Base-by-base conservation (phyloP, 2,113 vertebrate genomes). In the Corynorhinus townsendii region DNA sequence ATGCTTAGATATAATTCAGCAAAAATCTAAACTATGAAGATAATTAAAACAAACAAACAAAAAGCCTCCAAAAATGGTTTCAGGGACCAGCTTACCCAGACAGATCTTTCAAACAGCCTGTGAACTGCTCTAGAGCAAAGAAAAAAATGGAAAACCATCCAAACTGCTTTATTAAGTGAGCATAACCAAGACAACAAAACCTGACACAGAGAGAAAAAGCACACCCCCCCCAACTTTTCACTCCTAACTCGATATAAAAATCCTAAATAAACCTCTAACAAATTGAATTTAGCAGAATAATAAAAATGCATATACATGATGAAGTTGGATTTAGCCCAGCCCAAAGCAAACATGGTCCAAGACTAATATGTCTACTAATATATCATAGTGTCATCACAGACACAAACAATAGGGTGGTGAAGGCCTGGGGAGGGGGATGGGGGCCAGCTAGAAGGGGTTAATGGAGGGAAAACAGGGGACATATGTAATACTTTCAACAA, bases 1-100 rank as follows among this genome's bases (percentile, higher is more conserved):
- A 95, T 28, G 54, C 38, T 11, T 54, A 94, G n/a, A 90, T 43
- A 79, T 43, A 92, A 94, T 75, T 87, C 79, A 85, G 52, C 38
- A 89, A 89, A 93, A 68, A 91, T 77, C 64, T 91, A 45, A 96
- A 94, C 90, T 85, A 77, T n/a, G 75, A 64, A 87, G 52, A 84
- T 77, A 69, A 89, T 77, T 90, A 11, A 89, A 79, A 76, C 54
- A 56, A 52, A 20, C 3, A 26, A 30, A 28, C 62, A 66, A 76
- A 72, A 90, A 52, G n/a, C 22, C 82, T 83, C 62, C 64, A 49
- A 30, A 89, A 71, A 79, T 43, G 4, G 4, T 87, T 79, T 76
- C 20, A 90, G 66, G 56, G 43, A 89, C 9, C 38, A 35, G 15
- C 40, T 89, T 82, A 77, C 33, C 47, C 38, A 82, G 84, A 91